phyloP scores from a whole-genome alignment of 2,888 invertebrate genomes.

The Theretra japonica region DNA sequence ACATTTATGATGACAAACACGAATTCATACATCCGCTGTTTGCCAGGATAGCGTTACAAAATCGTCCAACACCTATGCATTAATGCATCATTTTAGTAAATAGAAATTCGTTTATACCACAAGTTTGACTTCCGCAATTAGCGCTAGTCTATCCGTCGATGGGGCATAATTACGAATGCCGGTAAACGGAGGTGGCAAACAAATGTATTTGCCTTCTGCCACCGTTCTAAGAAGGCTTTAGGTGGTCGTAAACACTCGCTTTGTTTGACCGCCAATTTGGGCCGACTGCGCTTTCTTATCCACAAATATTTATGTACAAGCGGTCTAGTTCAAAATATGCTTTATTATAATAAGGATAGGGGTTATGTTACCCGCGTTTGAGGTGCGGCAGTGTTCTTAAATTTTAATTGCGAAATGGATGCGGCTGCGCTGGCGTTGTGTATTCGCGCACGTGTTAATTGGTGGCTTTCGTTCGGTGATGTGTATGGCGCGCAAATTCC shows the following conservation, averaged over 20 bases:
- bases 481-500: slow-evolving; percentile 73
- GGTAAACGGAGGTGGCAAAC: slow-evolving; percentile 57
- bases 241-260: slow-evolving; percentile 80
- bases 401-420: slow-evolving; percentile 75
- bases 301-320: slow-evolving; percentile 46
- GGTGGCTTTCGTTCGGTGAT: slow-evolving; percentile 62
- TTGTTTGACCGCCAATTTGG: slow-evolving; percentile 79
- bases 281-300: slow-evolving; percentile 57
- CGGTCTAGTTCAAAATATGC: slow-evolving; percentile 43
- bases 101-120: slow-evolving; percentile 51
- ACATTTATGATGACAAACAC: neutral
- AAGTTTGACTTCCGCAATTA: slow-evolving; percentile 65
- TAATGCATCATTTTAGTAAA: slow-evolving; percentile 32
- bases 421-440: slow-evolving; percentile 61
- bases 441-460: slow-evolving; percentile 77
- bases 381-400: slow-evolving; percentile 51
- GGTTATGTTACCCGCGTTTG: slow-evolving; percentile 42
- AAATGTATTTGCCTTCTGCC: slow-evolving; percentile 48
- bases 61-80: slow-evolving; percentile 25
- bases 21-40: slow-evolving; percentile 12
- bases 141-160: slow-evolving; percentile 48
- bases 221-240: slow-evolving; percentile 67
- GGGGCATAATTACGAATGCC: slow-evolving; percentile 54
- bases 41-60: slow-evolving; percentile 22
- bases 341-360: slow-evolving; percentile 42